Evolutionary conservation across 2,113 vertebrate genomes (phyloP), one percentile per base, ranked within the genome.

Genomic region (Apistogramma diplotaenia): DNA sequence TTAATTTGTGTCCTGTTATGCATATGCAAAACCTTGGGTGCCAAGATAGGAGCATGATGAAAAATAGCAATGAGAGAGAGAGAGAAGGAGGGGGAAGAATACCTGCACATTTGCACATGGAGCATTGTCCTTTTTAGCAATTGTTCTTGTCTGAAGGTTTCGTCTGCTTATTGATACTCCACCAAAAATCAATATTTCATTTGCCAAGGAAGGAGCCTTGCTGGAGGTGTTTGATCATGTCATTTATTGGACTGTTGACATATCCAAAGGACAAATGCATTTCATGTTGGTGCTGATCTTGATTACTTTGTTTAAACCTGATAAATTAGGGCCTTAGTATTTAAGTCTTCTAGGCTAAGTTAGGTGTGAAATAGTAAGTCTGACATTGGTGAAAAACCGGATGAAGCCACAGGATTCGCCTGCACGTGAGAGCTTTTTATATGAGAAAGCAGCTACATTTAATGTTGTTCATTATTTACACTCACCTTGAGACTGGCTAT

Each of bases 1-100:
- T 78, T 84, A 57, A 79, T 84, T 55, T 78, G 56, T 61, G 27
- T 71, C 29, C 53, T 21, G 35, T 61, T 72, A 55, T 78, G 58
- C 62, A 86, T 61, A 67, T 61, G 51, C 54, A 80, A 59, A 51
- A 61, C 7, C 16, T 11, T 31, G 15, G 16, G 21, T 76, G 33
- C 7, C 53, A 76, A 29, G 58, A 67, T 27, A 8, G 7, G 49
- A 72, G 54, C 16, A 2, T 2, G 21, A 53, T 46, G 25, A 70
- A 31, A 76, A 60, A 49, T 3, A 54, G 40, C 49, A 70, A 70
- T 49, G 10, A 67, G 16, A 46, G 9, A 40, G 4, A 15, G 40
- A 19, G 46, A 67, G 62, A 55, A 70, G 35, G n/a, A 18, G 29
- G 54, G 49, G 49, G 15, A 53, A 72, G 62, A 67, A 67, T 35